phyloP scores from a whole-genome alignment of 2,113 vertebrate species.

The Anoura caudifer region DNA sequence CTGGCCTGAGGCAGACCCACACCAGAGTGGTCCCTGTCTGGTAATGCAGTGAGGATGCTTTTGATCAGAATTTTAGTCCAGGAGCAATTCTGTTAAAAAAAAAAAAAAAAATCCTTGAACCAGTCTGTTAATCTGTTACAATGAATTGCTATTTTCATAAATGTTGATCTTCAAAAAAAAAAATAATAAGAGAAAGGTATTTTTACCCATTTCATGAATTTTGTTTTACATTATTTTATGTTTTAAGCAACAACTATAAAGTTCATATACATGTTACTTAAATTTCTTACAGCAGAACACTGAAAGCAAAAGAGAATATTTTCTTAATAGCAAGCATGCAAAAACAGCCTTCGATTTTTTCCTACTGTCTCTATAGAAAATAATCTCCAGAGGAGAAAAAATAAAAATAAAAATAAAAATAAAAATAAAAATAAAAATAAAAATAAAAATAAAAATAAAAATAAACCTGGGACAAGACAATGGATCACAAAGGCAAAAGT shows the following conservation, averaged over 20 bases:
- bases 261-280: background rate
- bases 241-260: background rate
- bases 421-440: slow-evolving; percentile 42
- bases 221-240: background rate
- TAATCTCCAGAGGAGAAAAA: background rate
- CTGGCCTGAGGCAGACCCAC: no score
- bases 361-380: background rate
- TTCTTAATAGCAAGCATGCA: background rate
- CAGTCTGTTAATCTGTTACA: background rate
- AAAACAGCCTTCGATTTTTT: background rate
- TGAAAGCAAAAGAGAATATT: background rate
- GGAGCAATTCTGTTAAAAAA: background rate
- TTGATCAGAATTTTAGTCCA: slow-evolving; percentile 6
- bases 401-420: slow-evolving; percentile 17
- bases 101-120: background rate
- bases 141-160: background rate
- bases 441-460: slow-evolving; percentile 32
- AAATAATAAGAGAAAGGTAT: background rate
- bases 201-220: background rate
- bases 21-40: no score
- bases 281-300: background rate
- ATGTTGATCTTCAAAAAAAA: background rate
- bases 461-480: background rate
- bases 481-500: slow-evolving; percentile 12
- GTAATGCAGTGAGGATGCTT: background rate